Percentiles rank a stretch among this genome's conserved stretches.
Conservation (phyloP, 2,888 invertebrate genomes). For the Plebejus argus region DNA sequence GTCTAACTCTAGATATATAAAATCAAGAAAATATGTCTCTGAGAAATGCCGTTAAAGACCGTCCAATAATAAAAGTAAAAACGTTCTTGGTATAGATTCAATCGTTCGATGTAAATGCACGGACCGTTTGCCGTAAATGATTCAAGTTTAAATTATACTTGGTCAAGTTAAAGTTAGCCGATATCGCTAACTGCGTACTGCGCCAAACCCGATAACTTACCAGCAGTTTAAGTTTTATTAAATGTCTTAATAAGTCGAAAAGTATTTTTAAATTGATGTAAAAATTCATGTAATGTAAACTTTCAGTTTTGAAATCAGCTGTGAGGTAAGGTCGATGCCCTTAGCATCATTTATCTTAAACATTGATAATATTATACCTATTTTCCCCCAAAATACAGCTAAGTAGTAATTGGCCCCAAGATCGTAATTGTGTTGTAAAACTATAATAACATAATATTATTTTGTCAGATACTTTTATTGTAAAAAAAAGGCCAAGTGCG, state of each 20-base stretch:
- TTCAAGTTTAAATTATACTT: constrained; percentile 7
- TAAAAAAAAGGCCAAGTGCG: too few species aligned
- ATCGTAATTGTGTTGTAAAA: too few species aligned
- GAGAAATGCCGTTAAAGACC: neutral
- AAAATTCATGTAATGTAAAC: too few species aligned
- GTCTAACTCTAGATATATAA: neutral
- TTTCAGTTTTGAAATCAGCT: neutral
- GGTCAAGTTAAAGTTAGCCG: constrained; percentile 9
- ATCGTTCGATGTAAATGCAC: neutral
- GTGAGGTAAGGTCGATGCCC: too few species aligned
- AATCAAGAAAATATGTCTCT: too few species aligned
- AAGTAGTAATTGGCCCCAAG: too few species aligned
- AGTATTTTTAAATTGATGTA: neutral
- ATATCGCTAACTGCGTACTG: constrained; percentile 11
- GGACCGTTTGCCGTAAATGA: neutral
- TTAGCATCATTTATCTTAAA: too few species aligned
- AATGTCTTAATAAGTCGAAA: neutral
- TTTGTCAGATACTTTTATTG: too few species aligned
- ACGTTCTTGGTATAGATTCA: neutral
- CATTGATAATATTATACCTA: too few species aligned
- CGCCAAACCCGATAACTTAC: constrained; percentile 3
- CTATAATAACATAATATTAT: too few species aligned
- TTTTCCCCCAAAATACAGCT: too few species aligned
- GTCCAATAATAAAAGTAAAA: neutral
- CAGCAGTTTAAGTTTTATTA: neutral